Base-by-base conservation (phyloP, 2,888 invertebrate species). In the Auanema freiburgensis region DNA sequence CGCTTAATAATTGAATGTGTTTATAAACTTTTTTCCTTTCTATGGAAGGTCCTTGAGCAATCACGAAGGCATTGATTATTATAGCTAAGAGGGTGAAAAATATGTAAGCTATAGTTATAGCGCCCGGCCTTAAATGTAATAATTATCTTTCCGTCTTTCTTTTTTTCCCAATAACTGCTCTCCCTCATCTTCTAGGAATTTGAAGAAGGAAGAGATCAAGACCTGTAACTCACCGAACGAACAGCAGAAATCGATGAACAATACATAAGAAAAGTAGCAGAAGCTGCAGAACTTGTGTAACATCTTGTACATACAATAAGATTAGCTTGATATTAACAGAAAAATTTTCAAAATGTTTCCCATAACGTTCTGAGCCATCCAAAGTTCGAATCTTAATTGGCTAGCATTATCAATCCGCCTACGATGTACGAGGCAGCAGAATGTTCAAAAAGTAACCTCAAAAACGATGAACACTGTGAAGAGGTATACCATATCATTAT, bases 211-310 rank as follows among this genome's bases (percentile, higher is more conserved):
- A n/a, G n/a, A n/a, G n/a, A n/a, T n/a, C n/a, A n/a, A 33, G 33
- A 8, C 33, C 3, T 14, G 4, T 18, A 8, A 16, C 16, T 14
- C 6, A 52, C 43, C n/a, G 16, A 59, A 51, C 59, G 52, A 60
- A 60, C 14, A 60, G 21, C 1, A 60, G 54, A 18, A 60, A 60
- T 10, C 60, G 44, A 54, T 60, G 60, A 16, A 60, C 40, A n/a
- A 60, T 54, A 49, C 49, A 50, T 55, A 60, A 46, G 25, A 60
- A 50, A 10, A 60, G 33, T 1, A 60, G 46, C 11, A 60, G 46
- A 18, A 60, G 53, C 46, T 60, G 60, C 24, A 60, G 33, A n/a
- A 50, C 46, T 44, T 60, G 60, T n/a, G 60, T 40, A 10, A 60
- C 46, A 6, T 51, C 24, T 44, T 46, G 49, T 23, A 60, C 55